Evolutionary conservation across 2,113 vertebrate species (phyloP).

Genomic region (Saguinus midas): DNA sequence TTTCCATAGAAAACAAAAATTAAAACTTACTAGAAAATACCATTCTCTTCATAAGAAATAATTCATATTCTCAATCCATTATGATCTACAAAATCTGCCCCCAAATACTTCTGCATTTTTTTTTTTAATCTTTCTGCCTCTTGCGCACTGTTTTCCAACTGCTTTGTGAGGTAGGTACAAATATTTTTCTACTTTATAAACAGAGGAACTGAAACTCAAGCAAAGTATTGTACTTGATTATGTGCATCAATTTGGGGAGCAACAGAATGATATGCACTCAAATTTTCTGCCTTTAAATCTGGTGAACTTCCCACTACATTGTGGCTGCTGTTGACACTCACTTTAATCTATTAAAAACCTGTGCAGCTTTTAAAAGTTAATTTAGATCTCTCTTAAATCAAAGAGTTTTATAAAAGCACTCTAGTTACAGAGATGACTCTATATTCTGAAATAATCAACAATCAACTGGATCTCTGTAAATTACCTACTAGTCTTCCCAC

Average conservation of each 20-base stretch:
- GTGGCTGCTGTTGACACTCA: neutral
- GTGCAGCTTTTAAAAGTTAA: neutral
- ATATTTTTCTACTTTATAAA: neutral
- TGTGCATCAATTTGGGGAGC: neutral
- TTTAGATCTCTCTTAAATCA: neutral
- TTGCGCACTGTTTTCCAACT: neutral
- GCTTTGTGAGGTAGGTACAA: neutral
- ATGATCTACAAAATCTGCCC: constrained; percentile 39
- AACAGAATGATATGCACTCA: neutral
- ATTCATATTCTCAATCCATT: constrained; percentile 74
- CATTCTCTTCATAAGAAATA: constrained; percentile 70
- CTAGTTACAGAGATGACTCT: neutral
- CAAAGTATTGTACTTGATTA: neutral
- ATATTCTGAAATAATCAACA: neutral
- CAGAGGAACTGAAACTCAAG: neutral
- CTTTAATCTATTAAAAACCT: neutral
- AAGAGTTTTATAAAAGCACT: neutral
- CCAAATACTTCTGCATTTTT: constrained; percentile 58
- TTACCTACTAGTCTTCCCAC: neutral
- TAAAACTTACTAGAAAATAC: constrained; percentile 20
- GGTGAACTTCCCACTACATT: neutral
- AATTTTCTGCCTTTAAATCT: neutral
- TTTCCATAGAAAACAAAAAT: neutral
- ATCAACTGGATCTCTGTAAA: neutral
- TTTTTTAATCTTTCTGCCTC: constrained; percentile 47